Conservation (phyloP, 2,888 invertebrate genomes). For the Zootermopsis nevadensis region DNA sequence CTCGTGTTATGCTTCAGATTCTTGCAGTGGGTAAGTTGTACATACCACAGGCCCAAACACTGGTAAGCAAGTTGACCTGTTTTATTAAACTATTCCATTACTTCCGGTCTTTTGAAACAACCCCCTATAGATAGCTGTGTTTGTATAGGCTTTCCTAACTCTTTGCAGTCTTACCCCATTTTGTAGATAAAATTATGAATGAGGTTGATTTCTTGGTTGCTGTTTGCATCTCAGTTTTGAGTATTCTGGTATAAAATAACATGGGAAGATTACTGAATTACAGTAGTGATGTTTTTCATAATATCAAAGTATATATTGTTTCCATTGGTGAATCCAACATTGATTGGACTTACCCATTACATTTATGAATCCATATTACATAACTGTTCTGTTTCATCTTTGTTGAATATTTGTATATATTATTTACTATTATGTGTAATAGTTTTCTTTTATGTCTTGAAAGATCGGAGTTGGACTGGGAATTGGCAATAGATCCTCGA, state of each 20-base stretch:
- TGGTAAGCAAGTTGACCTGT: no score
- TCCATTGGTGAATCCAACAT: neutral
- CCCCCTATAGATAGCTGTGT: neutral
- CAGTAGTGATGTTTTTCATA: no score
- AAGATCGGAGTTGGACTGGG: slow-evolving; percentile 78
- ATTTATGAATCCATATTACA: neutral
- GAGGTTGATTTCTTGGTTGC: no score
- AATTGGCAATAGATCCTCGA: slow-evolving; percentile 72
- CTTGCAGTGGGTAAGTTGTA: slow-evolving; percentile 49
- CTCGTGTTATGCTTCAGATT: slow-evolving; percentile 53
- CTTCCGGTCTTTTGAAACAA: neutral
- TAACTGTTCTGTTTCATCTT: neutral
- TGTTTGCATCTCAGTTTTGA: no score
- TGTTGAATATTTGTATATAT: neutral
- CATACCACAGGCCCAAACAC: no score
- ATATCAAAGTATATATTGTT: neutral
- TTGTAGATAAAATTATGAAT: no score
- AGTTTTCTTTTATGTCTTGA: neutral
- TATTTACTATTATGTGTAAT: neutral
- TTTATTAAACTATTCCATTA: no score
- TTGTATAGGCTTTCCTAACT: neutral
- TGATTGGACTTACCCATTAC: neutral
- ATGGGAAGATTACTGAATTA: no score
- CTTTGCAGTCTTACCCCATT: no score
- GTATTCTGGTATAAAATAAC: no score